Conservation (phyloP, 2,888 invertebrate species). For the Sesia apiformis region DNA sequence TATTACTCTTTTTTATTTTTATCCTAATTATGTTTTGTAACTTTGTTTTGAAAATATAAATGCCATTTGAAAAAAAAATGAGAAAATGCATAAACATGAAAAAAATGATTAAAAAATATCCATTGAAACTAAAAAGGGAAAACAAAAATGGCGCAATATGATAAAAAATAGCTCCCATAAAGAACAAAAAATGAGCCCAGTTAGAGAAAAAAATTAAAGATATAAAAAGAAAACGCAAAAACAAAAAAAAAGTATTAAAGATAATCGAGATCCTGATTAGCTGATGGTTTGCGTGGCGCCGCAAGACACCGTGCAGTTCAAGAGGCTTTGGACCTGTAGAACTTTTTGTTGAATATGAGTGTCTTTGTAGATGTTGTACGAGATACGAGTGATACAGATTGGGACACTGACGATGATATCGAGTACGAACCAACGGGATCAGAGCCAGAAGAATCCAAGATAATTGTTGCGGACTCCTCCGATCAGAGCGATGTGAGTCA, state of each 20-base stretch:
- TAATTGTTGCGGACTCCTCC: slow-evolving; percentile 49
- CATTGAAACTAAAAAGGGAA: too few relatives aligned
- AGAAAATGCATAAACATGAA: background rate
- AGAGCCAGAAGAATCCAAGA: slow-evolving; percentile 24
- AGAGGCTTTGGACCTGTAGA: background rate
- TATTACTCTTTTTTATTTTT: too few relatives aligned
- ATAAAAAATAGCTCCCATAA: background rate
- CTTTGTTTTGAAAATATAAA: background rate
- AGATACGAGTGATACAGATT: slow-evolving; percentile 66
- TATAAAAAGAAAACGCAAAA: slow-evolving; percentile 8
- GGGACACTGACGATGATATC: slow-evolving; percentile 26
- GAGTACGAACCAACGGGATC: slow-evolving; percentile 72
- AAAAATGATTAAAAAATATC: background rate
- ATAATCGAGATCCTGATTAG: background rate
- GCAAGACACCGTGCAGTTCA: too few relatives aligned
- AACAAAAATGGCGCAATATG: too few relatives aligned
- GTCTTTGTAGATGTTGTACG: slow-evolving; percentile 68
- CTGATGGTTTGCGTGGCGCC: too few relatives aligned
- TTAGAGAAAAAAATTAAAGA: background rate
- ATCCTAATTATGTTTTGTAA: background rate
- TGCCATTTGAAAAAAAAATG: background rate
- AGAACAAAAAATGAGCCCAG: background rate
- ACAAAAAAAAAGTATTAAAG: background rate
- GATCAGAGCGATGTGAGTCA: slow-evolving; percentile 68
- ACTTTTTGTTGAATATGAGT: slow-evolving; percentile 4